Percentiles rank a stretch among this genome's conserved stretches.
Evolutionary conservation across 1,140 invertebrate genomes (phyloP).

Genomic region (Ceratosolen fusciceps): DNA sequence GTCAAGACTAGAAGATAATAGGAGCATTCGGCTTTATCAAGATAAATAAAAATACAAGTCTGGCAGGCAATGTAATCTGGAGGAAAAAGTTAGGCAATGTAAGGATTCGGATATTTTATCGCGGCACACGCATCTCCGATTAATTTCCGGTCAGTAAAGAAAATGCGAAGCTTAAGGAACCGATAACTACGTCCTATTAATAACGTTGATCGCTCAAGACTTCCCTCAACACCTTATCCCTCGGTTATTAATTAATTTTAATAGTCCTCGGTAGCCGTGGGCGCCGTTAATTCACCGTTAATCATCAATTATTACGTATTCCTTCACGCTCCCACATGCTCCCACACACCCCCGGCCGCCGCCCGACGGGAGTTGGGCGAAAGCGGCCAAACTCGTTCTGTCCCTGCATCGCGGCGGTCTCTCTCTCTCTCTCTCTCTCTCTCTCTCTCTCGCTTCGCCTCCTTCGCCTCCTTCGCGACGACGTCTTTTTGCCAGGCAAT

Average conservation of each 20-base stretch:
- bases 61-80: not conserved
- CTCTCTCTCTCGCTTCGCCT: too few species aligned
- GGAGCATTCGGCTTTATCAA: not conserved
- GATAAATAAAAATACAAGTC: not conserved
- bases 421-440: too few species aligned
- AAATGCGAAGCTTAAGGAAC: conserved; percentile 20
- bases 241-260: conserved; percentile 67
- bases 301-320: conserved; percentile 64
- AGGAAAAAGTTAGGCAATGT: not conserved
- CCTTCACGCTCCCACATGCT: conserved; percentile 35
- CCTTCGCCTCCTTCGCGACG: conserved; percentile 11
- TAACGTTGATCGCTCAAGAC: conserved; percentile 28
- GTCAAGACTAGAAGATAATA: not conserved
- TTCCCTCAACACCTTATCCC: conserved; percentile 51
- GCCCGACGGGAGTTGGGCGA: too few species aligned
- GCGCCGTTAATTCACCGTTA: conserved; percentile 52
- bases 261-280: conserved; percentile 55
- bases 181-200: conserved; percentile 22
- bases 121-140: not conserved
- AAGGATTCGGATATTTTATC: not conserved
- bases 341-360: too few species aligned
- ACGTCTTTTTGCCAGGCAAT: conserved; percentile 52
- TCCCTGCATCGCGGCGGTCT: conserved; percentile 29
- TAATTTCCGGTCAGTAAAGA: conserved; percentile 9
- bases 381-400: conserved; percentile 28